Conservation (phyloP, 2,113 vertebrate species). For the Hypanus sabinus region DNA sequence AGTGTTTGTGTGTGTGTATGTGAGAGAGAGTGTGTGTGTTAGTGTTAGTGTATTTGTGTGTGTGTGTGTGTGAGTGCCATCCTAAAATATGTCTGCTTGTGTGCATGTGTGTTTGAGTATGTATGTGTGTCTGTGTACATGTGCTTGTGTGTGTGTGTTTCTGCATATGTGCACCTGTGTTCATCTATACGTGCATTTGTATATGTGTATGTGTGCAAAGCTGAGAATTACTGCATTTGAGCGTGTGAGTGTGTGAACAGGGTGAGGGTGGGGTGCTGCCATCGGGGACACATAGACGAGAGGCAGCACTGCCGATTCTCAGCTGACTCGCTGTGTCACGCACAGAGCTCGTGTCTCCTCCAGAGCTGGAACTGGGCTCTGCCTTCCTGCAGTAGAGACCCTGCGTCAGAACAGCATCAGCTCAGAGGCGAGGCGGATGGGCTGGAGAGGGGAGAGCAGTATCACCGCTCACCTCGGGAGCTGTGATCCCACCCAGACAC, state of each 20-base stretch:
- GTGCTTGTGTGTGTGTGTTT: neutral
- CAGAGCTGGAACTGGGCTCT: neutral
- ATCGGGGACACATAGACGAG: neutral
- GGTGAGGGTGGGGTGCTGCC: neutral
- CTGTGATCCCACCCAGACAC: neutral
- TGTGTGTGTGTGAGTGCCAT: too few relatives aligned
- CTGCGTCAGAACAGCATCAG: neutral
- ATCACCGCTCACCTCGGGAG: neutral
- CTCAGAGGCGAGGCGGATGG: neutral
- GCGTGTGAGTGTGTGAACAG: neutral
- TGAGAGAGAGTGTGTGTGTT: too few relatives aligned
- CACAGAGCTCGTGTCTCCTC: neutral
- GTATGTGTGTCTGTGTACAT: too few relatives aligned
- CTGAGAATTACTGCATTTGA: neutral
- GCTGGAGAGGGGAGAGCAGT: neutral
- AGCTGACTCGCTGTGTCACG: constrained; percentile 9
- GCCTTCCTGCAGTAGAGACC: neutral
- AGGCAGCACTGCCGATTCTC: neutral
- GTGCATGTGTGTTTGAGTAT: too few relatives aligned
- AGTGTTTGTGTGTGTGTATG: too few relatives aligned
- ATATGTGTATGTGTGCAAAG: too few relatives aligned
- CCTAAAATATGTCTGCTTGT: too few relatives aligned
- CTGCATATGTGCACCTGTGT: neutral
- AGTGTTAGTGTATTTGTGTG: too few relatives aligned
- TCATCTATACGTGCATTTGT: too few relatives aligned